Evolutionary conservation across 2,888 invertebrate genomes (phyloP).

Genomic region (Chymomyza amoena): DNA sequence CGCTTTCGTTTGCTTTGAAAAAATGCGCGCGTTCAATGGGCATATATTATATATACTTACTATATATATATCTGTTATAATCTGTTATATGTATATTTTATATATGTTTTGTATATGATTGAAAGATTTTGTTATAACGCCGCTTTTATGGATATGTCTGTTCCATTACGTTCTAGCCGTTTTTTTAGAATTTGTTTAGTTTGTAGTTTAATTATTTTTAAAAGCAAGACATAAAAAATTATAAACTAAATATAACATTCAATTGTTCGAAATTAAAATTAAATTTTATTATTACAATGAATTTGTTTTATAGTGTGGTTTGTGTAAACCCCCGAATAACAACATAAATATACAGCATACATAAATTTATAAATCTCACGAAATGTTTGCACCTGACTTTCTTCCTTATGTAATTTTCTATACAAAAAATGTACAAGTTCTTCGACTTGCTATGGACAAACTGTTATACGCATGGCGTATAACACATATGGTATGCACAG

Average conservation of each 20-base stretch:
- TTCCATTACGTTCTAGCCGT: constrained; percentile 14
- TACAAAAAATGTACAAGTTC: neutral
- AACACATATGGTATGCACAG: constrained; percentile 28
- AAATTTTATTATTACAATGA: constrained; percentile 27
- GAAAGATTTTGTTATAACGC: constrained; percentile 8
- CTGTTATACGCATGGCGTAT: constrained; percentile 25
- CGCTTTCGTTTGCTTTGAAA: neutral
- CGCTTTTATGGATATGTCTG: constrained; percentile 36
- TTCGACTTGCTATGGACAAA: constrained; percentile 5
- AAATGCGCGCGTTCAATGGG: neutral
- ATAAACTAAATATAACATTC: constrained; percentile 44
- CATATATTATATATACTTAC: neutral
- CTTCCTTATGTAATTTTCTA: neutral
- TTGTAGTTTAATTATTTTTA: neutral
- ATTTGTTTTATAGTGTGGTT: constrained; percentile 18
- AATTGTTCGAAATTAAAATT: constrained; percentile 40
- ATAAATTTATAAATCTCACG: constrained; percentile 11
- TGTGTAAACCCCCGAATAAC: constrained; percentile 67
- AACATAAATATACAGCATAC: constrained; percentile 36
- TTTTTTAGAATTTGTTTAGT: neutral
- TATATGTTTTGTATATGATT: constrained; percentile 12
- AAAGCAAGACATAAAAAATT: neutral
- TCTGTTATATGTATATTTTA: constrained; percentile 19
- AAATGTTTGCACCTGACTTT: constrained; percentile 26
- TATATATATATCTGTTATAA: neutral